Evolutionary conservation across 30 jellyfish, hydroid and myxozoan genomes (phyloP), one percentile per base, ranked within the genome.

Genomic region (Hydractinia symbiolongicarpus): DNA sequence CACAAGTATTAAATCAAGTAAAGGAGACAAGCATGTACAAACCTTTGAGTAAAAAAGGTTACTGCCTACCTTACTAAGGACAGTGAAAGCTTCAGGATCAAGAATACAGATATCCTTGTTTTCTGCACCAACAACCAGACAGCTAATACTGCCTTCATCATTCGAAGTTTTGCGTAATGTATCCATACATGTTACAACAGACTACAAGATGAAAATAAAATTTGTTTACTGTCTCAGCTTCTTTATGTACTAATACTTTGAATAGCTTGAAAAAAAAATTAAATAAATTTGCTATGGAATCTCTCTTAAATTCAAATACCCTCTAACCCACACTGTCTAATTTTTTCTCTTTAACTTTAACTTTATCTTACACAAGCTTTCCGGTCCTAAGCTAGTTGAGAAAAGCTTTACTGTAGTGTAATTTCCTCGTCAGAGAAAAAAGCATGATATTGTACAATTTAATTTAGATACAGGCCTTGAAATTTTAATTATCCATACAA

Each of bases 51-150:
- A 44, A 64, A 51, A 13, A 6, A 6, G 40, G 9, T 64, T 6
- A n/a, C 16, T 4, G n/a, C 8, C 17, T 64, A 83, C 98, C 96
- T 86, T 91, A 30, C 91, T 76, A 5, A 86, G 86, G 30, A 91
- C 83, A 67, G 96, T 91, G 76, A 91, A 91, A 11, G 98, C 98
- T 71, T 91, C 98, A 9, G 98, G 94, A 70, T 91, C 98, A 56
- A 91, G 89, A 44, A 91, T 84, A 66, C 61, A 91, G 21, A 91
- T 78, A 52, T 91, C 98, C 77, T 91, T 84, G 76, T 91, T 91
- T 83, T 91, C 98, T 13, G 98, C 81, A 50, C 95, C 98, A 51
- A 86, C 94, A 50, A 91, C 98, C 60, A 91, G 85, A 78, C 98
- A 91, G 76, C 96, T 91, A 53, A 91, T 91, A 5, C 91, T 84